Base-by-base conservation (phyloP, 2,113 vertebrate species). In the Microtus pennsylvanicus region DNA sequence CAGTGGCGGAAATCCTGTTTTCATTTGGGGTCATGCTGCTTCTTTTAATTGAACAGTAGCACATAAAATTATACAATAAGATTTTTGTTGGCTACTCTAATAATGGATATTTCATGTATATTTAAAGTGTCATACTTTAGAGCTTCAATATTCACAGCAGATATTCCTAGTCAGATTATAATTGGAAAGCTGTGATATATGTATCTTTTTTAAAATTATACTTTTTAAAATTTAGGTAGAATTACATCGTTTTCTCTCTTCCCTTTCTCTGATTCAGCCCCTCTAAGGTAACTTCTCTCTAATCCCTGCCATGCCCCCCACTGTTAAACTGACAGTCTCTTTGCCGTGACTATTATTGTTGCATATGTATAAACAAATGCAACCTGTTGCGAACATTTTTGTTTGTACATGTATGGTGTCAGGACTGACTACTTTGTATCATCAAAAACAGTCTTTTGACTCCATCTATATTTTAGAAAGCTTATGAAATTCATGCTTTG, bases 91-190 rank as follows among this genome's bases (percentile, higher is more conserved):
- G 30, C 35, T 90, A 33, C 17, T 89, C 89, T 94, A 24, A 75
- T 72, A 83, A 89, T 76, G 26, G 16, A 28, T 69, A 89, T 52
- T 88, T 88, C 58, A 81, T 89, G 0, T 52, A 16, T 12, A 90
- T n/a, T 74, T n/a, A 94, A 63, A 78, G n/a, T 21, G 82, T 93
- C 94, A 93, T 50, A 76, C 83, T 96, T 92, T 89, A 19, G 63
- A 74, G 92, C 72, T 42, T 86, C 12, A 58, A 83, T 67, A 77
- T 58, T 95, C 67, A 87, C 8, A 70, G 72, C 7, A 47, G 72
- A 63, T 89, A 63, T 91, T 58, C 82, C 67, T 86, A 76, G 28
- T 67, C 22, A 63, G 9, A 75, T 89, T 94, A 26, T 52, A 42
- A 94, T 63, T 80, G 12, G 81, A 17, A 61, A 63, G 77, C 87